Evolutionary conservation across 2,888 invertebrate species (phyloP), one percentile per base, ranked within the genome.

Genomic region (Cephonodes hylas): DNA sequence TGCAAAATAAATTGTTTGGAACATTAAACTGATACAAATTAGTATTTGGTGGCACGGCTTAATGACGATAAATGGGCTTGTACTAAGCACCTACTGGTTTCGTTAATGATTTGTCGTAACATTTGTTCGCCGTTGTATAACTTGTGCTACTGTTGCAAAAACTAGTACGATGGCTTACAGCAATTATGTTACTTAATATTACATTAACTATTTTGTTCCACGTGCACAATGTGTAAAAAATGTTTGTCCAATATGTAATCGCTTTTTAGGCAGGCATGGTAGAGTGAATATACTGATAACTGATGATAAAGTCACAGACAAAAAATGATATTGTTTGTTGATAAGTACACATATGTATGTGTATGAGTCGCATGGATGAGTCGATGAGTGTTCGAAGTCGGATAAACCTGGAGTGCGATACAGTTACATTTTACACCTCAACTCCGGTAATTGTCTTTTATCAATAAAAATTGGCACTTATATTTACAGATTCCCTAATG

Each of bases 101-200:
- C 20, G 64, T 61, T 68, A 66, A 67, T 69, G 63, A 62, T 65
- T 64, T 58, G 48, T 58, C 31, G 58, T 62, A 64, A 61, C 31
- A 61, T 31, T 53, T 31, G 31, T 27, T 53, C 18, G 18, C 31
- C 61, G 57, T 62, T 62, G 59, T 61, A 62, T 60, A 63, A 66
- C 61, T 20, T 45, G 22, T 25, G 13, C 57, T 57, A 59, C 64
- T 53, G 48, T 22, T 66, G 58, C 63, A 63, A 61, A 62, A 66
- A 63, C 61, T 63, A 18, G 53, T 53, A 53, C 10, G 22, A 23
- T 45, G 31, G 53, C 31, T 27, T 53, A 18, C 18, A 53, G 18
- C 31, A 53, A 53, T 53, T 18, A 31, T 10, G 53, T 64, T 62
- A 62, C 58, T 61, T 58, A 59, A 64, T 63, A 56, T 27, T 48